A percentile compares a stretch with the other conserved stretches of the same genome.
These are phyloP conservation scores for Phaenicophaeus curvirostris DNA, from an alignment of 2,797 vertebrate species.

Conservation along the genomic window DNA sequence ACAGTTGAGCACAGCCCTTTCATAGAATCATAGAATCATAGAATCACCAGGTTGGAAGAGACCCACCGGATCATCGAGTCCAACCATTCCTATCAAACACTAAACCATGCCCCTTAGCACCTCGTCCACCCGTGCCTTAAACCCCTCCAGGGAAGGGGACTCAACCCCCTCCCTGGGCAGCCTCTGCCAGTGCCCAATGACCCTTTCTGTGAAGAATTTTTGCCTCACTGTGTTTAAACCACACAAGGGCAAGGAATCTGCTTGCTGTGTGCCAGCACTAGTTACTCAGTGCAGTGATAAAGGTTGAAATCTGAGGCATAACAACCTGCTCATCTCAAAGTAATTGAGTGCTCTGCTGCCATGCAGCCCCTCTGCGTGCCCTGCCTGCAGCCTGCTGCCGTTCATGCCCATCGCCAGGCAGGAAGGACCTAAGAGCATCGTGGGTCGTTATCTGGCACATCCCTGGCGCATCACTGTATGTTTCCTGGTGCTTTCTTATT, in stretches of 20 bases:
- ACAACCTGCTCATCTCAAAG: neutral
- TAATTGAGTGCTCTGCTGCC: rapidly evolving
- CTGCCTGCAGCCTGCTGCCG: neutral
- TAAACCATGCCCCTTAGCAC: too few species aligned
- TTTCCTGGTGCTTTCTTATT: neutral
- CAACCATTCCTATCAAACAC: too few species aligned
- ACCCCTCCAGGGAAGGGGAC: too few species aligned
- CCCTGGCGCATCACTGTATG: rapidly evolving
- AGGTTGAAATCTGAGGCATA: neutral
- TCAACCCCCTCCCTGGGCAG: too few species aligned
- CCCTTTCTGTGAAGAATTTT: too few species aligned
- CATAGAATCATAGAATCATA: too few species aligned
- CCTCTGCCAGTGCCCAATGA: too few species aligned
- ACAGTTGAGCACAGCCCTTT: neutral
- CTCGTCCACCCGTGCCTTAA: too few species aligned
- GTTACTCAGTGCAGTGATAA: rapidly evolving
- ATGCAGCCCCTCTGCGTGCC: neutral
- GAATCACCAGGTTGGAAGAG: too few species aligned
- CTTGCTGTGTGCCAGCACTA: too few species aligned
- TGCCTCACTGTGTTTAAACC: neutral
- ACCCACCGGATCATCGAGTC: too few species aligned
- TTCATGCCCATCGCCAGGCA: rapidly evolving
- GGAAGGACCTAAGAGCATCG: neutral
- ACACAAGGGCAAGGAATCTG: rapidly evolving
- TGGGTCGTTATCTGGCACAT: neutral